Evolutionary conservation across 2,888 invertebrate genomes (phyloP).

Genomic region (Acanthococcus lagerstroemiae): DNA sequence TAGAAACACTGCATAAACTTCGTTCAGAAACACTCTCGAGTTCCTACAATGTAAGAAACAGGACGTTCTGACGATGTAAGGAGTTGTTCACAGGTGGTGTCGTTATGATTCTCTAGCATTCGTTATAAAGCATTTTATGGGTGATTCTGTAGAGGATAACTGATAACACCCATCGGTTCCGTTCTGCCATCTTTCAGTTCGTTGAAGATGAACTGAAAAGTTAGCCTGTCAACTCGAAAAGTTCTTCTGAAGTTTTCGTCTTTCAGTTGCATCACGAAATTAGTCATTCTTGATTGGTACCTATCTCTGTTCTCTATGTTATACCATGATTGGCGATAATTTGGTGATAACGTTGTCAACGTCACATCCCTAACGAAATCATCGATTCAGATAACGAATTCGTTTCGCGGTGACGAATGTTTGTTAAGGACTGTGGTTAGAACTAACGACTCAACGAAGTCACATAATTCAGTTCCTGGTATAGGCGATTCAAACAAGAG

Average conservation of each 20-base stretch:
- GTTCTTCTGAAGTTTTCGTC: not conserved
- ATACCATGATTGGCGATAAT: not conserved
- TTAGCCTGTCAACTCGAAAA: not conserved
- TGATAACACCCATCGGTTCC: too few species aligned
- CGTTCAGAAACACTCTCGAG: too few species aligned
- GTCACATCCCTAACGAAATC: not conserved
- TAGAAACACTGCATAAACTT: too few species aligned
- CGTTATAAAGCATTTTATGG: not conserved
- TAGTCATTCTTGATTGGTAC: not conserved
- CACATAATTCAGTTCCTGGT: not conserved
- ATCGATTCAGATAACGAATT: not conserved
- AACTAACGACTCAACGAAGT: not conserved
- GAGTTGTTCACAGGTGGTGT: too few species aligned
- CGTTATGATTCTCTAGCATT: not conserved
- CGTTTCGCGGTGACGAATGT: not conserved
- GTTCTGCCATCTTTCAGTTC: not conserved
- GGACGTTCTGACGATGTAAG: not conserved
- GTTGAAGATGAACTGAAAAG: not conserved
- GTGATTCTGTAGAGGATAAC: too few species aligned
- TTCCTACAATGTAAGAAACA: too few species aligned
- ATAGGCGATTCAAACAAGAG: too few species aligned
- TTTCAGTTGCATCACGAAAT: not conserved
- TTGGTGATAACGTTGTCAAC: not conserved
- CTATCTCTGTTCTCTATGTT: not conserved
- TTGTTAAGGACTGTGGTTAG: too few species aligned